Base-by-base conservation (phyloP, 2,797 vertebrate genomes). In the Phrynocephalus forsythii region DNA sequence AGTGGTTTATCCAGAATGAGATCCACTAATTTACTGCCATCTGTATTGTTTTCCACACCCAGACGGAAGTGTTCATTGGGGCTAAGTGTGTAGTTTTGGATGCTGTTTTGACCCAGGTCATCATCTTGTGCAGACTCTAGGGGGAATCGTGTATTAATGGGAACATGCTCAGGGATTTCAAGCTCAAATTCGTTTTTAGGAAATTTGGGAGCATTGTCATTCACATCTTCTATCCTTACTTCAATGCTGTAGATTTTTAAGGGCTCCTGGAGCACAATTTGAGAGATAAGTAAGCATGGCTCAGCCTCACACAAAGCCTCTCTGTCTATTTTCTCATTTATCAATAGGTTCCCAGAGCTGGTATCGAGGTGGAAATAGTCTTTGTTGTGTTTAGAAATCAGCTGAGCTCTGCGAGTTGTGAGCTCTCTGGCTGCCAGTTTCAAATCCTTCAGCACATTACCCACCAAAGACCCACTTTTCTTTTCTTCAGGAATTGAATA, bases 61-160 rank as follows among this genome's bases (percentile, higher is more conserved):
- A 95, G 89, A 16, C 78, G 85, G 86, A 96, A 96, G 88, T 95
- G 86, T n/a, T 89, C 85, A 92, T 93, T 95, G 66, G 93, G 83
- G 24, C 88, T 96, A 52, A 96, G 76, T 1, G 83, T 93, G 50
- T 96, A 96, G n/a, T 92, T 94, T 75, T 94, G 94, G 68, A 96
- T 92, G 89, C 90, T 30, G 50, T 96, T 96, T 8, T 30, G 86
- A 20, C 95, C 95, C 79, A 94, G 78, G 73, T 96, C 95, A 50
- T 93, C 93, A 38, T 96, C 95, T 81, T 95, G 94, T 30, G 97
- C 97, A 5, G 84, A 93, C 87, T 97, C 97, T 82, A 97, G 88
- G 7, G 95, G 94, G 80, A 97, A 98, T 60, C 95, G 94, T 1
- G 92, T 90, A 7, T 96, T 96, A 0, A 88, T 86, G 1, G 90